These are phyloP conservation scores for Adelges cooleyi DNA, from an alignment of 1,140 invertebrate species.

Conservation along the genomic window DNA sequence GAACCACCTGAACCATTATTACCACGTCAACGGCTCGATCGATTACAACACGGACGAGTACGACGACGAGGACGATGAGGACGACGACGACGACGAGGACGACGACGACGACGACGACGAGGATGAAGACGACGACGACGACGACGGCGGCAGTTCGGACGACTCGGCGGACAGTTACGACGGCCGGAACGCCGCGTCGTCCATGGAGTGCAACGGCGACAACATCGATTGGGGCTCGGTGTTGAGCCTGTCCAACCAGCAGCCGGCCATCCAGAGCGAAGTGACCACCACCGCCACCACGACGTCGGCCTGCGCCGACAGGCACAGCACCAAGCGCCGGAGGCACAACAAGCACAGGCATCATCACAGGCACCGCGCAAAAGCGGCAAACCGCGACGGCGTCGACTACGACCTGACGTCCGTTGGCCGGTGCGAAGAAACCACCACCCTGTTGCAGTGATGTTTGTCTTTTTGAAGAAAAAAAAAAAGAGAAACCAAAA, in stretches of 20 bases:
- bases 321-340: too few species aligned
- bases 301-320: too few species aligned
- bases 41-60: background rate
- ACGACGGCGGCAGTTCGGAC: background rate
- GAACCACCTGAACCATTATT: background rate
- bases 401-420: too few species aligned
- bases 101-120: background rate
- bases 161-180: background rate
- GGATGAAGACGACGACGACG: background rate
- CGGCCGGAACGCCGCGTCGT: background rate
- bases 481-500: too few species aligned
- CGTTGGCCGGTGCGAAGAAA: too few species aligned
- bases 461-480: too few species aligned
- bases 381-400: too few species aligned
- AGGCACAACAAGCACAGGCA: too few species aligned
- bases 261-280: background rate
- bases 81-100: background rate
- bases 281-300: too few species aligned
- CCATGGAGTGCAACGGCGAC: conserved; percentile 49
- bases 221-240: conserved; percentile 85
- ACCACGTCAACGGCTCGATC: background rate
- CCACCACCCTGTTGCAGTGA: too few species aligned
- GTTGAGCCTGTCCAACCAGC: conserved; percentile 65
- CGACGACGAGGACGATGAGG: background rate
- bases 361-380: too few species aligned